Percentiles rank a stretch among this genome's conserved stretches.
Evolutionary conservation across 1,140 invertebrate genomes (phyloP).

Genomic region (Drepana arcuata): DNA sequence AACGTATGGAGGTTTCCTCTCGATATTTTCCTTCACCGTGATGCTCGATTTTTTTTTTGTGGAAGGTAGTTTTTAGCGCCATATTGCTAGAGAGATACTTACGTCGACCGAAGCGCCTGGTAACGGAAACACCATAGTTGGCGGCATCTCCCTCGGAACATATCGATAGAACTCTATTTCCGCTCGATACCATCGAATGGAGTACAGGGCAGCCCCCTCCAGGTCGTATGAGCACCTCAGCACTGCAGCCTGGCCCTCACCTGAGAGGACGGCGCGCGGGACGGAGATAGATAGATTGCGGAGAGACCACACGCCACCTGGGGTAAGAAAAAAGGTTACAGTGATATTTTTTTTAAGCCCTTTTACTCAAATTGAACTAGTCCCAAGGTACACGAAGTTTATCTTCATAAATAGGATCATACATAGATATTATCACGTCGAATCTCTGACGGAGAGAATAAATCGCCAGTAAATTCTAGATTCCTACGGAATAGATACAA

Average conservation of each 20-base stretch:
- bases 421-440: too few species aligned
- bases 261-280: conserved; percentile 81
- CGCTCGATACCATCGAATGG: conserved; percentile 87
- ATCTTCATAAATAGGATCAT: not conserved
- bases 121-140: conserved; percentile 79
- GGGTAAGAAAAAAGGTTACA: conserved; percentile 23
- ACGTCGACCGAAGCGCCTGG: conserved; percentile 83
- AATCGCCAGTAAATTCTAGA: too few species aligned
- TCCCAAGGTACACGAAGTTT: not conserved
- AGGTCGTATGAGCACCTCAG: conserved; percentile 87
- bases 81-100: conserved; percentile 71
- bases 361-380: not conserved
- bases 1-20: too few species aligned
- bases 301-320: conserved; percentile 77
- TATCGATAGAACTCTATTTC: conserved; percentile 86
- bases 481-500: too few species aligned
- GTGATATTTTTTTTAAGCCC: not conserved
- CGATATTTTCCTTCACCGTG: too few species aligned
- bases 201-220: conserved; percentile 82
- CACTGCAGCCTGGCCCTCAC: conserved; percentile 77
- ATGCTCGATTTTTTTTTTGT: too few species aligned
- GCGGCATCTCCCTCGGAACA: conserved; percentile 79
- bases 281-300: conserved; percentile 81
- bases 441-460: too few species aligned
- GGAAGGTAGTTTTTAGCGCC: too few species aligned